These are phyloP conservation scores for Urocynchramus pylzowi DNA, from an alignment of 2,113 vertebrate genomes.

Conservation along the genomic window DNA sequence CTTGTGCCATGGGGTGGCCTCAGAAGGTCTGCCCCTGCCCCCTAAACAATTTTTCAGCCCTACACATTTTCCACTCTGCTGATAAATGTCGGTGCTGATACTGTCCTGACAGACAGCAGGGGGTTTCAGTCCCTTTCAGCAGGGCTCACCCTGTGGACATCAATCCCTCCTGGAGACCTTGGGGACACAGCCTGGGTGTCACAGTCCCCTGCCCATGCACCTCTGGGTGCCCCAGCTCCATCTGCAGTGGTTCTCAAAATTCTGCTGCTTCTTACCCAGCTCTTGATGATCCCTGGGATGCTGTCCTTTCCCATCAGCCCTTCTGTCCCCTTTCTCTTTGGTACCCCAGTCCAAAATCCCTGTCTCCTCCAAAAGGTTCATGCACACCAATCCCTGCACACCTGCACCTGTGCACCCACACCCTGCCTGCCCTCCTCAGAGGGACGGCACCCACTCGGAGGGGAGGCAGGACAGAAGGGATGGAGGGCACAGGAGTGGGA, in stretches of 20 bases:
- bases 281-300: fast-evolving
- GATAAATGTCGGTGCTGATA: neutral
- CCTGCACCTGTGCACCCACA: neutral
- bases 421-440: neutral
- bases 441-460: fast-evolving
- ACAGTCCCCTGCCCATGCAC: neutral
- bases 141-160: neutral
- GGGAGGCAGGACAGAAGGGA: neutral
- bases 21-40: neutral
- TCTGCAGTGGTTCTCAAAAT: fast-evolving
- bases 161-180: neutral
- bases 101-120: neutral
- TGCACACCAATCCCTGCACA: neutral
- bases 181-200: neutral
- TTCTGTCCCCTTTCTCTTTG: neutral
- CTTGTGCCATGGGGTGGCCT: neutral
- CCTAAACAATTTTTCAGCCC: neutral
- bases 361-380: neutral
- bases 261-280: neutral
- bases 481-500: neutral
- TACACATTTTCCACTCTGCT: neutral
- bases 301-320: neutral
- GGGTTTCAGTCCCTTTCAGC: neutral
- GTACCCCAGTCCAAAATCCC: neutral
- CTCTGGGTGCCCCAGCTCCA: neutral